A percentile compares a stretch with the other conserved stretches of the same genome.
Conservation (phyloP, 2,113 vertebrate genomes). For the Hippocampus zosterae region DNA sequence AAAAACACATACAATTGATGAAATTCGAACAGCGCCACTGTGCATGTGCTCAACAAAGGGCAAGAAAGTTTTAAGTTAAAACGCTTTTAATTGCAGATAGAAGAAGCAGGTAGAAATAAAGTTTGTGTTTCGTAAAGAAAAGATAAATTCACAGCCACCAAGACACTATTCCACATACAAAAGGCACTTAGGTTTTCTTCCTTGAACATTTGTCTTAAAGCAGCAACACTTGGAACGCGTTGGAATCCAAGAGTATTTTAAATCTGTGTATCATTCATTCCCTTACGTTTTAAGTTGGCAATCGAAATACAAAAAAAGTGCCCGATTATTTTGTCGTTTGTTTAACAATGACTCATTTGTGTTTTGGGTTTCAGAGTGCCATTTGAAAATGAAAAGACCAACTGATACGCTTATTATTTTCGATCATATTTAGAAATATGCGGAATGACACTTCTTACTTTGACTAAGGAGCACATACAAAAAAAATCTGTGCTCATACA, state of each 20-base stretch:
- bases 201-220: slow-evolving; percentile 24
- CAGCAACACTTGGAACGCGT: slow-evolving; percentile 34
- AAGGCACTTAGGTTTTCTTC: slow-evolving; percentile 35
- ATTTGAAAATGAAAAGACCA: neutral
- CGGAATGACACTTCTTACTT: neutral
- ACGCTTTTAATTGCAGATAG: slow-evolving; percentile 46
- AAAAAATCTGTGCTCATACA: neutral
- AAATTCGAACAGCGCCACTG: neutral
- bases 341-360: neutral
- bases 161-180: slow-evolving; percentile 27
- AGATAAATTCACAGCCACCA: slow-evolving; percentile 25
- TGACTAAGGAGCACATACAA: neutral
- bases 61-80: slow-evolving; percentile 18
- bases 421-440: neutral
- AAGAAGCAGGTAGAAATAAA: slow-evolving; percentile 31
- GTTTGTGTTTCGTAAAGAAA: slow-evolving; percentile 9
- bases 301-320: neutral
- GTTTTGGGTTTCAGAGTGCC: neutral
- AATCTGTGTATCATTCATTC: slow-evolving; percentile 2
- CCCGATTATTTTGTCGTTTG: neutral
- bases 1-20: neutral
- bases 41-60: neutral
- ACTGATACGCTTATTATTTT: neutral
- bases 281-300: neutral
- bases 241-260: slow-evolving; percentile 22